These are phyloP conservation scores for Ephialtes manifestator DNA, from an alignment of 2,888 invertebrate species.

Conservation along the genomic window DNA sequence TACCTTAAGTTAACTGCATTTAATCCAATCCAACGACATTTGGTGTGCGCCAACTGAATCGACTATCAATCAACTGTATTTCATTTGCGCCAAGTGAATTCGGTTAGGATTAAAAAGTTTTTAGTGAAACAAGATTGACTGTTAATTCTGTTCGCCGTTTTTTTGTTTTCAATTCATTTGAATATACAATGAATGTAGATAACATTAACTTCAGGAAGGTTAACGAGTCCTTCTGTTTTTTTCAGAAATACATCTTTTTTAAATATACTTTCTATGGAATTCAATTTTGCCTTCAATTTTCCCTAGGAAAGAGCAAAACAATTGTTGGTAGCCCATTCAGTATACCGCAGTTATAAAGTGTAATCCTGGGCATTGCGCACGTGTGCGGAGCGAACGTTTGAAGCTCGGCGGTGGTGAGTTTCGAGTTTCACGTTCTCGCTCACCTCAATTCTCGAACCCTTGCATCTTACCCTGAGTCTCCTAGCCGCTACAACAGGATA, in stretches of 20 bases:
- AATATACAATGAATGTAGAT: neutral
- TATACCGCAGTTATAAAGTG: slow-evolving; percentile 12
- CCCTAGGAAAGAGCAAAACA: neutral
- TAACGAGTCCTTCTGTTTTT: neutral
- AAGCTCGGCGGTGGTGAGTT: slow-evolving; percentile 26
- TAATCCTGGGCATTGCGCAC: slow-evolving; percentile 66
- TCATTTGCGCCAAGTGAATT: no score
- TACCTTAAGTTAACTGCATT: no score
- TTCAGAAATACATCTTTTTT: neutral
- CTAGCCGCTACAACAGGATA: slow-evolving; percentile 19
- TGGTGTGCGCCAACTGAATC: no score
- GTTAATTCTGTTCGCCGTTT: no score
- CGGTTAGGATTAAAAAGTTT: no score
- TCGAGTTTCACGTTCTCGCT: slow-evolving; percentile 61
- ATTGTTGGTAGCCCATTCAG: neutral
- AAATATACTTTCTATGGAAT: neutral
- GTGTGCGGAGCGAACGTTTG: slow-evolving; percentile 66
- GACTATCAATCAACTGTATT: no score
- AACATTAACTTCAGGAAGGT: neutral
- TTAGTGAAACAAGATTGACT: no score
- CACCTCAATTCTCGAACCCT: slow-evolving; percentile 47
- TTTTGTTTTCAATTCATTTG: no score
- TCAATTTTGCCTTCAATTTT: slow-evolving; percentile 25
- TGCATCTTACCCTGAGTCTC: slow-evolving; percentile 29
- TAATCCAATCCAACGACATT: no score